A percentile compares a stretch with the other conserved stretches of the same genome.
Conservation (phyloP, 2,888 invertebrate species). For the Chrysina gloriosa region DNA sequence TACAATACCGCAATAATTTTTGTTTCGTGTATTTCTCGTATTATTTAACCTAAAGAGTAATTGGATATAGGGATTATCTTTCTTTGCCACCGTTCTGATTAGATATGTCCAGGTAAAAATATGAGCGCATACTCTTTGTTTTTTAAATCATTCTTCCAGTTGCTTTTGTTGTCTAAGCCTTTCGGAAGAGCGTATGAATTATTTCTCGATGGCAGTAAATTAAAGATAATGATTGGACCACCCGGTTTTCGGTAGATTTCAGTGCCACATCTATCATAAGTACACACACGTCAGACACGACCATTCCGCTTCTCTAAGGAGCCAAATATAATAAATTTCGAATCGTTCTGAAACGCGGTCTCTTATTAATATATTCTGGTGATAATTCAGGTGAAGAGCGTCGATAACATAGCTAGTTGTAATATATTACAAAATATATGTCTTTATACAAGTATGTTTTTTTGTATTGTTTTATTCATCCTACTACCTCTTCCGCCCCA, state of each 20-base stretch:
- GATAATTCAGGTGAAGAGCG: slow-evolving; percentile 8
- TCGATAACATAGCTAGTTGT: not conserved
- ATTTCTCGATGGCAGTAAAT: slow-evolving; percentile 50
- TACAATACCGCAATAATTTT: not conserved
- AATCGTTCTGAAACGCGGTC: slow-evolving; percentile 6
- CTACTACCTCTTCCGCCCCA: too few relatives aligned
- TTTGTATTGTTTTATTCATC: too few relatives aligned
- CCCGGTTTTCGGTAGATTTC: slow-evolving; percentile 52
- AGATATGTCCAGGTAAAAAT: slow-evolving; percentile 38
- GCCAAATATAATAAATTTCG: slow-evolving; percentile 18
- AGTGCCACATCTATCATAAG: slow-evolving; percentile 53
- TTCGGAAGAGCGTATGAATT: slow-evolving; percentile 40
- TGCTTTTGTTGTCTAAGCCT: slow-evolving; percentile 40
- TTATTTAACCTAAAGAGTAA: slow-evolving; percentile 34
- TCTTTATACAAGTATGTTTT: not conserved
- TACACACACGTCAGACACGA: slow-evolving; percentile 45
- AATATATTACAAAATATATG: slow-evolving; percentile 7
- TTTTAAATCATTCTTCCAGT: slow-evolving; percentile 38
- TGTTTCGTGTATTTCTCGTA: not conserved
- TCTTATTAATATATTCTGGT: not conserved
- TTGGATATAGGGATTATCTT: slow-evolving; percentile 33
- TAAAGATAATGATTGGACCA: slow-evolving; percentile 55
- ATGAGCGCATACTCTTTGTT: slow-evolving; percentile 29
- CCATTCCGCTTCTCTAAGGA: slow-evolving; percentile 9
- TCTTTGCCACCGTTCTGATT: slow-evolving; percentile 32